A percentile compares a stretch with the other conserved stretches of the same genome.
phyloP scores from a whole-genome alignment of 2,888 invertebrate species.

The Drosophila subsilvestris region DNA sequence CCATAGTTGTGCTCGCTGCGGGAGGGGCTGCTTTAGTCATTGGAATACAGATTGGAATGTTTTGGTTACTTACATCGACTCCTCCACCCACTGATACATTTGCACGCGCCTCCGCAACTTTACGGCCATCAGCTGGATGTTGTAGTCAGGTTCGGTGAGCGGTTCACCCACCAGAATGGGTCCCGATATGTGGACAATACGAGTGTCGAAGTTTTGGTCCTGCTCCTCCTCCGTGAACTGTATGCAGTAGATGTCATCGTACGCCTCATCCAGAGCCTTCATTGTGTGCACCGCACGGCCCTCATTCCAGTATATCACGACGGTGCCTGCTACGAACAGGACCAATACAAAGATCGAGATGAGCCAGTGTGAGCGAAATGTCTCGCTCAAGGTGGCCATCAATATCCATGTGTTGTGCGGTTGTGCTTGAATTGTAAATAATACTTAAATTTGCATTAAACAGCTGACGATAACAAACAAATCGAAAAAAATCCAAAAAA shows the following conservation, averaged over 20 bases:
- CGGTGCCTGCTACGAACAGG: conserved; percentile 88
- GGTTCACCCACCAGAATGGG: conserved; percentile 91
- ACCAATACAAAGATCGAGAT: conserved; percentile 89
- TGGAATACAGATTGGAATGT: not conserved
- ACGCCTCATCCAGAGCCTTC: conserved; percentile 91
- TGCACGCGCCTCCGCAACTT: conserved; percentile 94
- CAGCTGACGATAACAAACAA: conserved; percentile 13
- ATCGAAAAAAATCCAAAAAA: too few relatives aligned
- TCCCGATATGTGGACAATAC: conserved; percentile 91
- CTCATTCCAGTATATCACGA: conserved; percentile 93
- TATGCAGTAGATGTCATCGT: conserved; percentile 86
- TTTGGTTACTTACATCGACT: conserved; percentile 82
- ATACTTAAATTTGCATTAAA: conserved; percentile 4
- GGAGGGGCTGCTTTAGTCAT: not conserved
- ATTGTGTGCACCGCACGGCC: conserved; percentile 92
- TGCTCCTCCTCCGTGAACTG: conserved; percentile 88
- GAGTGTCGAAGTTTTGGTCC: conserved; percentile 89
- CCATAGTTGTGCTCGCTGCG: conserved; percentile 83
- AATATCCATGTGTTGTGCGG: not conserved
- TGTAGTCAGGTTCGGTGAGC: conserved; percentile 93
- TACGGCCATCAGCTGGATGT: conserved; percentile 92
- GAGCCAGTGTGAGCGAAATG: conserved; percentile 86
- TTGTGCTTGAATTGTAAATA: not conserved
- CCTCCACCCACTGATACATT: conserved; percentile 97
- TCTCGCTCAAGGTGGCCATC: conserved; percentile 74